phyloP scores from a whole-genome alignment of 2,888 invertebrate genomes.

The Pogonocherus hispidulus region DNA sequence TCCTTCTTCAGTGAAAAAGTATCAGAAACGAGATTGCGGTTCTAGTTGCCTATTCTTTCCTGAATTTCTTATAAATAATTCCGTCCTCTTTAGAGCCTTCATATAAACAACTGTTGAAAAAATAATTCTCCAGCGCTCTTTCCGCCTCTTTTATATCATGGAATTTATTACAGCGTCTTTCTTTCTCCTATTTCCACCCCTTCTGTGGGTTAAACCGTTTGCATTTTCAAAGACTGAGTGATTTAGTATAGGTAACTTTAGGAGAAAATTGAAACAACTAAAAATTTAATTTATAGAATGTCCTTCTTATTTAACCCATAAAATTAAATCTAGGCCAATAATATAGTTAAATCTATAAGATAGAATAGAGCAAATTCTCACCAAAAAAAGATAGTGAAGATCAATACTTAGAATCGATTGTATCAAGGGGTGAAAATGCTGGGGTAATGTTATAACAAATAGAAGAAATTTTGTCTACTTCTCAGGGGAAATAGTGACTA shows the following conservation, averaged over 20 bases:
- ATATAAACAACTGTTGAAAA: slow-evolving; percentile 10
- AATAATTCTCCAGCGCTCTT: neutral
- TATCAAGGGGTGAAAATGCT: too few relatives aligned
- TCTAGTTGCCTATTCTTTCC: neutral
- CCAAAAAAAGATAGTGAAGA: too few relatives aligned
- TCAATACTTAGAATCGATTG: too few relatives aligned
- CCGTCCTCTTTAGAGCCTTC: neutral
- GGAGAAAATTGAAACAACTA: neutral
- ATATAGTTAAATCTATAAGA: too few relatives aligned
- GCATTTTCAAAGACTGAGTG: slow-evolving; percentile 6
- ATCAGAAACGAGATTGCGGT: neutral
- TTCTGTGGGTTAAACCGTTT: neutral
- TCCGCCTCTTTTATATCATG: neutral
- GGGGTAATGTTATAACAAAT: too few relatives aligned
- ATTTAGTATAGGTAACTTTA: neutral
- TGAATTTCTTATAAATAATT: slow-evolving; percentile 11
- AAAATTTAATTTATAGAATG: too few relatives aligned
- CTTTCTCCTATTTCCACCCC: neutral
- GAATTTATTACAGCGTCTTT: slow-evolving; percentile 8
- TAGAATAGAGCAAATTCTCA: too few relatives aligned
- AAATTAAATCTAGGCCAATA: too few relatives aligned
- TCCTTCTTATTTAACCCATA: too few relatives aligned
- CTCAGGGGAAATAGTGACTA: too few relatives aligned
- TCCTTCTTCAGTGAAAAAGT: too few relatives aligned
- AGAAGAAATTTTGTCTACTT: too few relatives aligned